Conservation (phyloP, 2,113 vertebrate species). For the Halcyon malimbica region DNA sequence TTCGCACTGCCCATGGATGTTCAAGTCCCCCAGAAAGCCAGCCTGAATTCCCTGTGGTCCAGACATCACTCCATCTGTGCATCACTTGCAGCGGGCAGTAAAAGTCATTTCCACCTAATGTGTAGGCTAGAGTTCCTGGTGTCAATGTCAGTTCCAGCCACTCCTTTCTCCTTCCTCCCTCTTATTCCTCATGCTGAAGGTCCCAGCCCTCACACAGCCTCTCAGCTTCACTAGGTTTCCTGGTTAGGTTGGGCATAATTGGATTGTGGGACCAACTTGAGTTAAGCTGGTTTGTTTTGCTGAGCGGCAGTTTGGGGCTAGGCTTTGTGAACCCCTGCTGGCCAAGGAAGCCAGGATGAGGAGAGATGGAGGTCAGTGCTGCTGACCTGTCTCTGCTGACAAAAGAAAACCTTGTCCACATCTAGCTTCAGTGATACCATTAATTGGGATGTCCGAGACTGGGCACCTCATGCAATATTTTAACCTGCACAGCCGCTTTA, state of each 20-base stretch:
- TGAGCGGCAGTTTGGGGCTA: fast-evolving
- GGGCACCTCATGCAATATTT: fast-evolving
- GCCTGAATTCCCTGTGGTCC: not conserved
- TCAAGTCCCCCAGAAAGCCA: not conserved
- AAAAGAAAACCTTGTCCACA: not conserved
- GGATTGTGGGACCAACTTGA: not conserved
- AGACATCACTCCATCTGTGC: too few relatives aligned
- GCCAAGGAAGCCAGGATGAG: not conserved
- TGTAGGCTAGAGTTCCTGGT: fast-evolving
- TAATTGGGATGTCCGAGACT: not conserved
- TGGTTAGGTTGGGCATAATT: not conserved
- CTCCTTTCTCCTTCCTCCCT: not conserved
- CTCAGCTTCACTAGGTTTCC: not conserved
- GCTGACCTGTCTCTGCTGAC: not conserved
- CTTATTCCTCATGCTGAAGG: not conserved
- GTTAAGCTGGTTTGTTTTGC: not conserved
- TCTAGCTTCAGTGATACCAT: not conserved
- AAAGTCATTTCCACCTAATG: not conserved
- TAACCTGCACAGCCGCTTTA: not conserved
- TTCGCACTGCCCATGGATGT: not conserved
- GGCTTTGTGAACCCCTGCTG: not conserved
- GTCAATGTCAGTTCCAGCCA: not conserved
- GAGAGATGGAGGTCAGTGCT: not conserved
- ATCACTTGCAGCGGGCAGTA: fast-evolving
- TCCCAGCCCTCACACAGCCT: not conserved